Evolutionary conservation across 2,113 vertebrate genomes (phyloP), one percentile per base, ranked within the genome.

Genomic region (Periophthalmodon schlosseri): DNA sequence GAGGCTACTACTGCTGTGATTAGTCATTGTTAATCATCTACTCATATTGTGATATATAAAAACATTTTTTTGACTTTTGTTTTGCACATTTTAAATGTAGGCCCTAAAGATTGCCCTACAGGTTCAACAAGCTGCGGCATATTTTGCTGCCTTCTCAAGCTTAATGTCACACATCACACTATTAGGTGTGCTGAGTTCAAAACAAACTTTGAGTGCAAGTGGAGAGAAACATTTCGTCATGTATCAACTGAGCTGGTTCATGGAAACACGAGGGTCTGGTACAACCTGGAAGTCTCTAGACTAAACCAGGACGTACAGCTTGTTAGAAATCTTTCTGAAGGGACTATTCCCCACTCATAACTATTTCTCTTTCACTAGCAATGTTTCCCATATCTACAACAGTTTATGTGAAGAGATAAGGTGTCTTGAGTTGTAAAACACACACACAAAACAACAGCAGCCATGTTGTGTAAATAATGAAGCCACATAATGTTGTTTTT

Each of bases 61-160:
- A 81, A 72, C 76, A 44, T 7, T 28, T 86, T 68, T 18, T 72
- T 73, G 49, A n/a, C 46, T 15, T 58, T 24, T 23, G 16, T 57
- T 57, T 44, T 44, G 39, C 0, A 56, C 7, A 52, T 76, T 74
- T 74, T 67, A 77, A 64, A 52, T 82, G 61, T 65, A 54, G 24
- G 20, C 56, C 76, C 24, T 58, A 28, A 69, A 70, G 34, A 77
- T 78, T 79, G 54, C 73, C 69, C 47, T 72, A 70, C 57, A 77
- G 70, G 72, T 75, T 49, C 28, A 79, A 84, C 88, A 87, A 84
- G 91, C 81, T 70, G 68, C 63, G 75, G 39, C 90, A 5, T 63
- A 87, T 80, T 60, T 73, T 74, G 8, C 47, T 50, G 56, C 47
- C 47, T 70, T 73, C 60, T 78, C 77, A 44, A 81, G 73, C 21